phyloP scores from a whole-genome alignment of 2,888 invertebrate species.

The Choristoneura rosaceana region DNA sequence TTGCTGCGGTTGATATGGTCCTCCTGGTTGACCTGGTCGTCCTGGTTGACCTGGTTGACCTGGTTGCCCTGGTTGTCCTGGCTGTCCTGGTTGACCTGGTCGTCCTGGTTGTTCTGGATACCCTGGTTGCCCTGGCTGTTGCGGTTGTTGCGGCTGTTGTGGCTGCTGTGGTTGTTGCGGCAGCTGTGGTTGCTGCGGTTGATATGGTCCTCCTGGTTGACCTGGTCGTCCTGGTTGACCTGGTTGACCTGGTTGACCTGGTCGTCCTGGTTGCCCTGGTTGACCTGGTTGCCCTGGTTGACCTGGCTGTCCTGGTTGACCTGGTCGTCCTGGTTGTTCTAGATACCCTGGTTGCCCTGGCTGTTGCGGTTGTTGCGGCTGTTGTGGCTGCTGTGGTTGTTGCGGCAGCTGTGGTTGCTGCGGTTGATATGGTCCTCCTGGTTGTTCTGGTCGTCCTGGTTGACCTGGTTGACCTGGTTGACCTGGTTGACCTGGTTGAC shows the following conservation, averaged over 20 bases:
- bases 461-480: not conserved
- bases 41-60: not conserved
- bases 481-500: not conserved
- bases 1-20: not conserved
- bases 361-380: not conserved
- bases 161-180: not conserved
- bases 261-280: not conserved
- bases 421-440: not conserved
- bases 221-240: not conserved
- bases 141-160: not conserved
- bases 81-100: not conserved
- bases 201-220: not conserved
- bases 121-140: not conserved
- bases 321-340: conserved; percentile 1
- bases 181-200: not conserved
- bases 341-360: not conserved
- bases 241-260: not conserved
- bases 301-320: not conserved
- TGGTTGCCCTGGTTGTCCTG: not conserved
- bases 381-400: not conserved
- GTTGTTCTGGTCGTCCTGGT: not conserved
- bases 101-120: not conserved
- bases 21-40: not conserved
- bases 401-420: not conserved
- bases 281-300: conserved; percentile 2